Conservation (phyloP, 2,113 vertebrate species). For the Nettapus auritus region DNA sequence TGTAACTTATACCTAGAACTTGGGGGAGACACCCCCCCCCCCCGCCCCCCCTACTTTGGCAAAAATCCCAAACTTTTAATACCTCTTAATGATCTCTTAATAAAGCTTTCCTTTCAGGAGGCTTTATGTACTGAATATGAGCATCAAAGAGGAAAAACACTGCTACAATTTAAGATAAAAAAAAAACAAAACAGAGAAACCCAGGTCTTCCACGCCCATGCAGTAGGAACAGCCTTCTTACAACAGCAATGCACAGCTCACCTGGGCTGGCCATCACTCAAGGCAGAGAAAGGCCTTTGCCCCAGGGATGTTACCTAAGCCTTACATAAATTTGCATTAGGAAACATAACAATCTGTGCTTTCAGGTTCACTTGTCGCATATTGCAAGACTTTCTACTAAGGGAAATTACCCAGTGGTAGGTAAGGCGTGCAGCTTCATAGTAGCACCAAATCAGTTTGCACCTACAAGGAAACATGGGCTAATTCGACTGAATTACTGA, state of each 20-base stretch:
- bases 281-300: background rate
- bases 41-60: background rate
- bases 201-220: background rate
- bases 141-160: background rate
- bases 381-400: background rate
- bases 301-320: rapidly evolving
- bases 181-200: background rate
- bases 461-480: background rate
- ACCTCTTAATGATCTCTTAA: background rate
- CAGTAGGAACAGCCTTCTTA: background rate
- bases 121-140: background rate
- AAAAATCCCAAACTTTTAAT: background rate
- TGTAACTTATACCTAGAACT: background rate
- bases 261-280: background rate
- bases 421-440: background rate
- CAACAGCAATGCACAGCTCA: background rate
- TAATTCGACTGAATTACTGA: background rate
- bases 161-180: background rate
- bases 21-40: too few relatives aligned
- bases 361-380: background rate
- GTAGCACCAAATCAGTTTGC: background rate
- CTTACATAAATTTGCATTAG: background rate
- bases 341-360: background rate
- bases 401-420: background rate
- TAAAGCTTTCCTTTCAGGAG: background rate